Evolutionary conservation across 2,797 vertebrate genomes (phyloP), one percentile per base, ranked within the genome.

Genomic region (Melanotaenia maccullochi): DNA sequence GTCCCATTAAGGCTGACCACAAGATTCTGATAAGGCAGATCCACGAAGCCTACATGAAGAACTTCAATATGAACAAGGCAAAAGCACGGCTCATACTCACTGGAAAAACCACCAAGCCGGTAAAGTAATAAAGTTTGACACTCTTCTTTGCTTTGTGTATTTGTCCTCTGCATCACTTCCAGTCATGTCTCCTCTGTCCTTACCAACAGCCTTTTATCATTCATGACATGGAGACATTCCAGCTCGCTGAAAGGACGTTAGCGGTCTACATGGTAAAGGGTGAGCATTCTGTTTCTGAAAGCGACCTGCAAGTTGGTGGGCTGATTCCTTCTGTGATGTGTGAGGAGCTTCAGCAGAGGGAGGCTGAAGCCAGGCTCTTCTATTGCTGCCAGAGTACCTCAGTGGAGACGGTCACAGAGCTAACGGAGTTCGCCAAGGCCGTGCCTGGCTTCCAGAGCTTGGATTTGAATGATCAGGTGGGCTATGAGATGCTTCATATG

Each of bases 31-130:
- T 96, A 72, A 94, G 90, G 87, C 93, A 95, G 80, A 98, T 99
- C 85, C 95, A 98, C 7, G 95, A 97, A 55, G 97, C 97, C 72
- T 99, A 99, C 93, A 87, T 97, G 93, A 97, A 95, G 93, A 96
- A 96, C 91, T 99, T 99, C 89, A 96, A 92, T 84, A 97, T 99
- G 97, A 99, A 95, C 94, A 99, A 99, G 87, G 94, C 96, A 35
- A 98, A 97, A 91, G 97, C 97, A 24, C 93, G 96, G 20, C 93
- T 96, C 78, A 97, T 98, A 79, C 96, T 99, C 35, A 96, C 96
- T 0, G 97, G 97, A 47, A 99, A 97, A 89, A 94, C 95, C 71
- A 95, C 80, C 91, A 94, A 94, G 81, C 94, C 96, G 75, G 97
- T 99, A 94, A 79, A 64, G 1, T 2, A 1, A 2, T 24, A 20